Evolutionary conservation across 1,140 invertebrate genomes (phyloP).

Genomic region (Eriosoma lanigerum): DNA sequence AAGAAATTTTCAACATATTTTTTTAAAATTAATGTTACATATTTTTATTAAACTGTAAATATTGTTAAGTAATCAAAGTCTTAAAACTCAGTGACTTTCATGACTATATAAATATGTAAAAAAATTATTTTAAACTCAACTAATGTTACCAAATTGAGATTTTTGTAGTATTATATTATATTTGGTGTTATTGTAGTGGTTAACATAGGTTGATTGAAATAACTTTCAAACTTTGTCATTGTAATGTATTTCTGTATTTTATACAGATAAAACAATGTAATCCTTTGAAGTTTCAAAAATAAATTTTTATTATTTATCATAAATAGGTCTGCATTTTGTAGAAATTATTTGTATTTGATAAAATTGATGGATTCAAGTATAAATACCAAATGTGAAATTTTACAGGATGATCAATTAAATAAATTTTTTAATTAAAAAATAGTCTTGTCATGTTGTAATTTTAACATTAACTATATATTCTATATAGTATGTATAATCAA

Average conservation of each 20-base stretch:
- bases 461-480: no score
- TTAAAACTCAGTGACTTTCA: not conserved
- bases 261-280: not conserved
- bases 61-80: not conserved
- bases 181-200: slow-evolving; percentile 17
- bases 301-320: not conserved
- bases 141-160: slow-evolving; percentile 14
- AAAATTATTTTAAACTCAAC: not conserved
- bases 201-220: slow-evolving; percentile 3
- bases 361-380: no score
- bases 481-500: no score
- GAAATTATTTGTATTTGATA: no score
- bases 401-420: no score
- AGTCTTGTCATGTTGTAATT: no score
- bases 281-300: slow-evolving; percentile 12
- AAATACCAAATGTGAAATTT: no score
- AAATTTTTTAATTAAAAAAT: no score
- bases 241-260: no score
- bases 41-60: slow-evolving; percentile 10
- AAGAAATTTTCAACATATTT: not conserved
- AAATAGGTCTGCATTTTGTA: no score
- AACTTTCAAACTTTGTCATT: not conserved
- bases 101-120: not conserved
- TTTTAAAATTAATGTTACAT: slow-evolving; percentile 1
- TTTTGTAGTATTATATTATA: not conserved